A percentile compares a stretch with the other conserved stretches of the same genome.
Conservation (phyloP, 2,797 vertebrate genomes). For the Parauchenoglanis ngamensis region DNA sequence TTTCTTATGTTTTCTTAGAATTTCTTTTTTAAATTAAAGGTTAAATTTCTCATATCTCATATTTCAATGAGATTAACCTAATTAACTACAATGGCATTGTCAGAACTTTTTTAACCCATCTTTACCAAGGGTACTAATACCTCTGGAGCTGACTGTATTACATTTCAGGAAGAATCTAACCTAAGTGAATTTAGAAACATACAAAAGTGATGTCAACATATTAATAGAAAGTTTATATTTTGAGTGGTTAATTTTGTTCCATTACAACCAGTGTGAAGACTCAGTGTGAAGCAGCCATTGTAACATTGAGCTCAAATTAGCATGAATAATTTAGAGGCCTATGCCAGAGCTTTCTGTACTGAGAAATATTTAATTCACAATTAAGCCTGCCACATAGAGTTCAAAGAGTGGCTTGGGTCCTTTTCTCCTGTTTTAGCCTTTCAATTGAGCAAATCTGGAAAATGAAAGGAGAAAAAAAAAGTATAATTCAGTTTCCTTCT, state of each 20-base stretch:
- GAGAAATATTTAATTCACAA: conserved; percentile 48
- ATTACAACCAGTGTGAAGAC: conserved; percentile 16
- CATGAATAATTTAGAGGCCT: conserved; percentile 57
- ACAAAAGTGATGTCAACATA: neutral
- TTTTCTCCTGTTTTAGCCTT: conserved; percentile 6
- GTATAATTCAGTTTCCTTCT: conserved; percentile 41
- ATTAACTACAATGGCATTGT: neutral
- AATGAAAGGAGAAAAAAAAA: conserved; percentile 34
- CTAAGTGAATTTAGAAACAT: neutral
- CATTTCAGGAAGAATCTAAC: neutral
- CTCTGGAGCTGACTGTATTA: neutral
- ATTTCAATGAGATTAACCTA: neutral
- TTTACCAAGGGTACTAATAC: neutral
- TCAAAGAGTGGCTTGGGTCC: neutral
- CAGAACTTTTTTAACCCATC: neutral
- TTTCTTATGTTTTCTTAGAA: too few species aligned
- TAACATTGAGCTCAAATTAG: conserved; percentile 53
- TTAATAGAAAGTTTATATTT: conserved; percentile 1
- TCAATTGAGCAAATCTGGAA: conserved; percentile 13
- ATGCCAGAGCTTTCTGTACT: conserved; percentile 43
- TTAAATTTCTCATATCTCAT: neutral
- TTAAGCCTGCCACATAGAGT: conserved; percentile 24
- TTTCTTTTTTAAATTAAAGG: neutral
- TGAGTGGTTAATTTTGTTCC: neutral
- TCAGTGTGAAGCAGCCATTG: conserved; percentile 35